Evolutionary conservation across 2,888 invertebrate species (phyloP), one percentile per base, ranked within the genome.

Genomic region (Caenorhabditis zanzibari): DNA sequence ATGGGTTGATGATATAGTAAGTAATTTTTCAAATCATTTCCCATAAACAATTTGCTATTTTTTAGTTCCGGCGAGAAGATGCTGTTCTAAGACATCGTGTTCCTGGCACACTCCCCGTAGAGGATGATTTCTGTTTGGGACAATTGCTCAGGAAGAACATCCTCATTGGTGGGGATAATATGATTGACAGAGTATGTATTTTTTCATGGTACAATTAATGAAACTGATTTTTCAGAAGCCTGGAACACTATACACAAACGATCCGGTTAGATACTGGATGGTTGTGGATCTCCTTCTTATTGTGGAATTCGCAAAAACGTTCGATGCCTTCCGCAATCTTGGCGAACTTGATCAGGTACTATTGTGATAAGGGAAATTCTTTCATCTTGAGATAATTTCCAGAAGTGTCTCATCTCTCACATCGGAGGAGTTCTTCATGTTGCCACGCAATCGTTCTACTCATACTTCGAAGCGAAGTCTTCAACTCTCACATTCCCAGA

Each of bases 261-360:
- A 84, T 35, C 86, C 84, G 1, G 76, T 88, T 3, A 72, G 76
- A 47, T 88, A 85, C 49, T 89, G 89, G 89, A 89, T 88, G 88
- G 81, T 87, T 16, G 77, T 81, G 19, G 89, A 89, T 66, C 76
- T 87, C 4, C 76, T 82, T 26, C 75, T 89, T 6, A 64, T 83
- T 44, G 82, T 84, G 5, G 89, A 89, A 56, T 89, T 88, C 49
- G 88, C 87, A 19, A 89, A 89, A 52, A 85, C 85, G 1, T 89
- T 88, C 68, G 58, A 73, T 1, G 61, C 80, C 12, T 89, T 88
- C 76, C 61, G 79, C 22, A 68, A 52, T 14, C 81, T 89, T 12
- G 26, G 52, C 10, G 74, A 81, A 26, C 24, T 75, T 19, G 89
- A 89, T 54, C 85, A 86, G 82, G 87, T 88, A 71, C 12, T 0